Evolutionary conservation across 2,888 invertebrate genomes (phyloP).

Genomic region (Platycheirus albimanus): DNA sequence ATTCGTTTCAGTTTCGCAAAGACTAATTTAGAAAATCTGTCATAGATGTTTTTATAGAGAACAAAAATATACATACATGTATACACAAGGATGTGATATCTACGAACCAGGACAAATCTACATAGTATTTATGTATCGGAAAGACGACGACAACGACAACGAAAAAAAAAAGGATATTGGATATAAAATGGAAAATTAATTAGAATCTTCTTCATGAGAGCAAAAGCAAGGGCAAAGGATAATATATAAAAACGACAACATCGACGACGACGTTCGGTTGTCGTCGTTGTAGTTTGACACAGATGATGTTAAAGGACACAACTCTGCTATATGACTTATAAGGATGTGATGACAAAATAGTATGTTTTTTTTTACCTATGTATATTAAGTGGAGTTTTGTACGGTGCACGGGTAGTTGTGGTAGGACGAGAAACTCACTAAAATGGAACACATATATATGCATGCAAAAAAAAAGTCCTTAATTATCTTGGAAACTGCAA

Average conservation of each 20-base stretch:
- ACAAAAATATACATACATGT: neutral
- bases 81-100: neutral
- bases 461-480: constrained; percentile 11
- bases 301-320: constrained; percentile 27
- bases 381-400: too few species aligned
- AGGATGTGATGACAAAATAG: constrained; percentile 19
- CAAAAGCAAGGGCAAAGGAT: constrained; percentile 10
- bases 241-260: neutral
- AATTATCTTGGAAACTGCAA: constrained; percentile 50
- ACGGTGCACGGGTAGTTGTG: too few species aligned
- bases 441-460: neutral
- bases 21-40: constrained; percentile 18
- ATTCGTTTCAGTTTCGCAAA: constrained; percentile 34
- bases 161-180: constrained; percentile 38
- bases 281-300: constrained; percentile 4
- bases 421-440: neutral
- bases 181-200: constrained; percentile 67
- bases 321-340: constrained; percentile 4
- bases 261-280: neutral
- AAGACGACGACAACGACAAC: neutral
- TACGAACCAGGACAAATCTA: neutral
- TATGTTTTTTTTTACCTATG: too few species aligned
- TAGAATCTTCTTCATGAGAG: constrained; percentile 38
- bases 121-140: too few species aligned
- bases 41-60: constrained; percentile 11